Conservation (phyloP, 2,113 vertebrate genomes). For the Eira barbara region DNA sequence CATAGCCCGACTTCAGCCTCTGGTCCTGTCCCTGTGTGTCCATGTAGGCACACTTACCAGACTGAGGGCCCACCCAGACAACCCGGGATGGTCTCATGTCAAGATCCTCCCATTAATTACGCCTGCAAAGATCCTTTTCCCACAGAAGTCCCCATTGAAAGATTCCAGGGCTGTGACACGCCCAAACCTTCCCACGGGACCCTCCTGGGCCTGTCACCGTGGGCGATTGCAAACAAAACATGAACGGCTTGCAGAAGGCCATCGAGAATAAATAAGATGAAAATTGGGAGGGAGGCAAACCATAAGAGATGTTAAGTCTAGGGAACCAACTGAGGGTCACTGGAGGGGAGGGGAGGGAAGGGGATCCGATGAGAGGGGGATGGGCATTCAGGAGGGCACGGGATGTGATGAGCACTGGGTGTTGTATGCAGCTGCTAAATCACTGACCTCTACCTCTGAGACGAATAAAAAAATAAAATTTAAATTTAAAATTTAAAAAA, state of each 20-base stretch:
- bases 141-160: neutral
- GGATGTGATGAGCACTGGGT: neutral
- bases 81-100: no score
- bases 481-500: neutral
- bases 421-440: neutral
- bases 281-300: neutral
- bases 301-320: neutral
- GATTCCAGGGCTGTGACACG: neutral
- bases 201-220: neutral
- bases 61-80: neutral
- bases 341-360: neutral
- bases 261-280: neutral
- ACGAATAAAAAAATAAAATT: neutral
- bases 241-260: neutral
- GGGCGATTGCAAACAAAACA: neutral
- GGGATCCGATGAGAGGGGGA: neutral
- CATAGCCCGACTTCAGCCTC: neutral
- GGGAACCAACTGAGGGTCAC: neutral
- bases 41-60: neutral
- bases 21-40: neutral
- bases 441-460: neutral
- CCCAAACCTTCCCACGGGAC: neutral
- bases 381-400: rapidly evolving
- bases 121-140: neutral
- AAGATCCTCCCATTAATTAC: no score